These are phyloP conservation scores for Epinephelus lanceolatus DNA, from an alignment of 2,113 vertebrate genomes.

Conservation along the genomic window DNA sequence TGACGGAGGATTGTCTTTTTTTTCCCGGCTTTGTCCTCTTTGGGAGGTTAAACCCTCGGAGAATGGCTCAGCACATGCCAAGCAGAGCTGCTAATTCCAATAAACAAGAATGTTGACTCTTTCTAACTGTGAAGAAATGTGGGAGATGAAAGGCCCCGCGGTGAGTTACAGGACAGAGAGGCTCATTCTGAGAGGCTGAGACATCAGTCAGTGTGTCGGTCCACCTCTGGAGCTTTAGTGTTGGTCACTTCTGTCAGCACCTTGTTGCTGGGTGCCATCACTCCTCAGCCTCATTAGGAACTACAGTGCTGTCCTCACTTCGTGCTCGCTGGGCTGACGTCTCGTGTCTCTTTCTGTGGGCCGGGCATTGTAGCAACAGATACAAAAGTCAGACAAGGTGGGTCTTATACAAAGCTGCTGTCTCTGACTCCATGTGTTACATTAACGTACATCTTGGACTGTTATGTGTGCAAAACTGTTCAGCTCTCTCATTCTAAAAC, in stretches of 20 bases:
- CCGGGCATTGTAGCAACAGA: not conserved
- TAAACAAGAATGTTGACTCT: constrained; percentile 50
- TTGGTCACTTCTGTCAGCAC: constrained; percentile 63
- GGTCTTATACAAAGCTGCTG: too few relatives aligned
- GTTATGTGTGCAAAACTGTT: too few relatives aligned
- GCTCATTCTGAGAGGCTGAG: constrained; percentile 29
- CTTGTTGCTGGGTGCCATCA: constrained; percentile 53
- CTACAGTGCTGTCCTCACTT: constrained; percentile 64
- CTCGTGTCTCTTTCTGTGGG: not conserved
- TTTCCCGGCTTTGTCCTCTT: constrained; percentile 41
- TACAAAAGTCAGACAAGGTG: too few relatives aligned
- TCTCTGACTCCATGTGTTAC: too few relatives aligned
- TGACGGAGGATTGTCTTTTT: constrained; percentile 43
- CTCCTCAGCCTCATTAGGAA: constrained; percentile 65
- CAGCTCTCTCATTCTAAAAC: too few relatives aligned
- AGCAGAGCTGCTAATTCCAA: constrained; percentile 46
- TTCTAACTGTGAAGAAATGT: constrained; percentile 33
- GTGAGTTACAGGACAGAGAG: not conserved
- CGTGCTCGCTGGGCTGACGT: not conserved
- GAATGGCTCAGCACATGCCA: constrained; percentile 21
- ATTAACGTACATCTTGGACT: too few relatives aligned
- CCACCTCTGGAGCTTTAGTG: constrained; percentile 38
- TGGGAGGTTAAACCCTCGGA: constrained; percentile 13
- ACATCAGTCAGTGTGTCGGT: constrained; percentile 53
- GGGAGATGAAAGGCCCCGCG: constrained; percentile 20